Evolutionary conservation across 2,113 vertebrate genomes (phyloP).

Genomic region (human): GRCh38 chr17:31100001-31100500

Average conservation of each 20-base stretch:
- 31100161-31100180: background rate
- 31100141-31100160: background rate
- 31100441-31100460: conserved; percentile 38
- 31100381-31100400: conserved; percentile 27
- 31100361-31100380: conserved; percentile 6
- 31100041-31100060: conserved; percentile 2
- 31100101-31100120: conserved; percentile 24
- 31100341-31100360: background rate
- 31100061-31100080: conserved; percentile 10
- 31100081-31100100: background rate
- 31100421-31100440: background rate
- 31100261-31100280: conserved; percentile 5
- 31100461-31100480: conserved; percentile 22
- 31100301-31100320: conserved; percentile 17
- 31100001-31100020: background rate
- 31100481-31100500: too few species aligned
- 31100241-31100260: background rate
- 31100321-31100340: conserved; percentile 50
- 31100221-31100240: conserved; percentile 6
- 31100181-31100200: background rate
- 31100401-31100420: conserved; percentile 22
- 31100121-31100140: background rate
- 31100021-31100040: background rate
- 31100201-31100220: conserved; percentile 19
- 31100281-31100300: background rate